Evolutionary conservation across 64 coral and sea anemone genomes (phyloP).

Genomic region (Porites australiensis): DNA sequence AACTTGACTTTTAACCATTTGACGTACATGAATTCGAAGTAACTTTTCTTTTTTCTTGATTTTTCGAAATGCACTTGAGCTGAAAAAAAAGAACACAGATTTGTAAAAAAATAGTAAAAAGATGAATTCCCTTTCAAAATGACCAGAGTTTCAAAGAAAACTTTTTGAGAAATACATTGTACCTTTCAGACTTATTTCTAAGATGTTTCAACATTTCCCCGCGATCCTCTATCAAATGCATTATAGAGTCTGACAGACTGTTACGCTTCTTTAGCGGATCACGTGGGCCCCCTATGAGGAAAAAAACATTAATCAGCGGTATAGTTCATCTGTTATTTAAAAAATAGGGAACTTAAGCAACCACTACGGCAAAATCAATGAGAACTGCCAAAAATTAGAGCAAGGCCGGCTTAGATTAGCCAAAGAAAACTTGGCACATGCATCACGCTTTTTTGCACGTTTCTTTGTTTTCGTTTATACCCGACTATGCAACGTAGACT

Average conservation of each 20-base stretch:
- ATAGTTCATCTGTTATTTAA: neutral
- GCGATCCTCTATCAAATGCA: conserved; percentile 95
- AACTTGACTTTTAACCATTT: conserved; percentile 85
- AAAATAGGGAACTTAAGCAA: too few relatives aligned
- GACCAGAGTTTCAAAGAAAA: too few relatives aligned
- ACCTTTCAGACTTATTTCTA: conserved; percentile 80
- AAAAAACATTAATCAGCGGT: neutral
- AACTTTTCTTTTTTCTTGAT: conserved; percentile 89
- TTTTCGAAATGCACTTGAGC: conserved; percentile 75
- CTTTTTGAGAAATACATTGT: neutral
- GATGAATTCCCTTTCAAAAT: too few relatives aligned
- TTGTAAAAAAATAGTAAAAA: neutral
- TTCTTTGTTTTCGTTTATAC: too few relatives aligned
- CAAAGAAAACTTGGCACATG: too few relatives aligned
- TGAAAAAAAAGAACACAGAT: conserved; percentile 40
- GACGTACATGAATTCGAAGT: conserved; percentile 58
- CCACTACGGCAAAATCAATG: too few relatives aligned
- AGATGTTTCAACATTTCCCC: conserved; percentile 77
- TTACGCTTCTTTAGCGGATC: conserved; percentile 90
- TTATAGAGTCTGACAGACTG: conserved; percentile 93
- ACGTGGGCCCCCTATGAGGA: conserved; percentile 73
- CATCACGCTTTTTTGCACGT: too few relatives aligned
- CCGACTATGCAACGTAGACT: too few relatives aligned
- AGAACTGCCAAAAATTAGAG: too few relatives aligned
- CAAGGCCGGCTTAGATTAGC: too few relatives aligned